Conservation (phyloP, 2,888 invertebrate genomes). For the Hirtodrosophila trivittata region DNA sequence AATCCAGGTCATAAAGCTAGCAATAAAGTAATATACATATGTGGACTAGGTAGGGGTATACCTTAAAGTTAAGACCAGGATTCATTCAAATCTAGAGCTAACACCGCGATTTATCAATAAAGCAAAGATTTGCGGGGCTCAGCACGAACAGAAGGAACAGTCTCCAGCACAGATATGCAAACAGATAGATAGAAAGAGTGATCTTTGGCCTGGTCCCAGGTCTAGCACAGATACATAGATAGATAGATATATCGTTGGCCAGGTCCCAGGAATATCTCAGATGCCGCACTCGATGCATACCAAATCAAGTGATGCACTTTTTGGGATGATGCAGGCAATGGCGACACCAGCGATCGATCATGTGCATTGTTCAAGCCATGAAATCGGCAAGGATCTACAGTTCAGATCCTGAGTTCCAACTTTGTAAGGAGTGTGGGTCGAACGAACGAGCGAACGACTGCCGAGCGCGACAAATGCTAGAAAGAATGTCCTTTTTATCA, state of each 20-base stretch:
- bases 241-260: constrained; percentile 3
- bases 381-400: constrained; percentile 28
- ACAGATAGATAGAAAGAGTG: not conserved
- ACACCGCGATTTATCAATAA: constrained; percentile 66
- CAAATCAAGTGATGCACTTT: constrained; percentile 37
- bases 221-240: too few relatives aligned
- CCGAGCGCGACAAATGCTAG: constrained; percentile 65
- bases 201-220: not conserved
- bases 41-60: not conserved
- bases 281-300: constrained; percentile 50
- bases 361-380: constrained; percentile 53
- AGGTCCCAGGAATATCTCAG: constrained; percentile 8
- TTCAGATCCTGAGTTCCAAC: not conserved
- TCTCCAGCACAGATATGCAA: too few relatives aligned
- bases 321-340: constrained; percentile 20
- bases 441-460: constrained; percentile 25
- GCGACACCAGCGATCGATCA: constrained; percentile 65
- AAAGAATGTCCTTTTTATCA: constrained; percentile 50
- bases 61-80: constrained; percentile 57
- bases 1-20: constrained; percentile 54
- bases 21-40: constrained; percentile 33
- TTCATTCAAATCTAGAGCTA: constrained; percentile 69
- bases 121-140: constrained; percentile 39
- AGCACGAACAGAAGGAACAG: too few relatives aligned
- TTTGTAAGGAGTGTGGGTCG: constrained; percentile 36